These are phyloP conservation scores for Drosophila orosa DNA, from an alignment of 1,140 invertebrate species.

Conservation along the genomic window DNA sequence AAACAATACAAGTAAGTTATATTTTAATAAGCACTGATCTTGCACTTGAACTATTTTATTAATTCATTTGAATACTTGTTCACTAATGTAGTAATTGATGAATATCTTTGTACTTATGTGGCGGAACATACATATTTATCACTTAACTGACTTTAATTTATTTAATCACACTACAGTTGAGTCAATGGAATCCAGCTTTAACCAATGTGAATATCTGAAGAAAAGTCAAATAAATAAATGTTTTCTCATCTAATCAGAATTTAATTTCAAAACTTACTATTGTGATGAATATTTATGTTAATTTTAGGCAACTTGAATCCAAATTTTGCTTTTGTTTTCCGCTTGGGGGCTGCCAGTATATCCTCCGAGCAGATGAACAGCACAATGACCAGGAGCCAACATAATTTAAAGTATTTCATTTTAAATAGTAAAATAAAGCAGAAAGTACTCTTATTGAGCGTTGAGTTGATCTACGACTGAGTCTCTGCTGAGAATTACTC, in stretches of 20 bases:
- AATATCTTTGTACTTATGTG: background rate
- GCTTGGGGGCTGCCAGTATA: conserved; percentile 42
- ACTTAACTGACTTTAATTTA: background rate
- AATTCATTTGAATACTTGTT: too few relatives aligned
- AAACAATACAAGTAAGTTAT: too few relatives aligned
- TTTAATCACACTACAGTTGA: background rate
- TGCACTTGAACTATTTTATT: background rate
- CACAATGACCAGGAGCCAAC: conserved; percentile 42
- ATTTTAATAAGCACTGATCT: background rate
- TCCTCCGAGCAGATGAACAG: conserved; percentile 32
- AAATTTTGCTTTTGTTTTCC: conserved; percentile 27
- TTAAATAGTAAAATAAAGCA: background rate
- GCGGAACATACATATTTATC: too few relatives aligned
- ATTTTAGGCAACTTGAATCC: conserved; percentile 53
- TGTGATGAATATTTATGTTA: conserved; percentile 68
- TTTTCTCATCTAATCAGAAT: background rate
- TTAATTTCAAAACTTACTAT: conserved; percentile 52
- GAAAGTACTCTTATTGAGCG: background rate
- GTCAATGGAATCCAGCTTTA: conserved; percentile 1
- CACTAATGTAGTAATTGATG: background rate
- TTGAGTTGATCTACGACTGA: conserved; percentile 19
- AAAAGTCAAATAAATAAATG: background rate
- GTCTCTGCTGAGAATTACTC: background rate
- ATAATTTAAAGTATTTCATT: conserved; percentile 62
- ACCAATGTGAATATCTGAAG: conserved; percentile 65